These are phyloP conservation scores for Pristionchus pacificus DNA, from an alignment of 1,140 invertebrate genomes.

Conservation along the genomic window DNA sequence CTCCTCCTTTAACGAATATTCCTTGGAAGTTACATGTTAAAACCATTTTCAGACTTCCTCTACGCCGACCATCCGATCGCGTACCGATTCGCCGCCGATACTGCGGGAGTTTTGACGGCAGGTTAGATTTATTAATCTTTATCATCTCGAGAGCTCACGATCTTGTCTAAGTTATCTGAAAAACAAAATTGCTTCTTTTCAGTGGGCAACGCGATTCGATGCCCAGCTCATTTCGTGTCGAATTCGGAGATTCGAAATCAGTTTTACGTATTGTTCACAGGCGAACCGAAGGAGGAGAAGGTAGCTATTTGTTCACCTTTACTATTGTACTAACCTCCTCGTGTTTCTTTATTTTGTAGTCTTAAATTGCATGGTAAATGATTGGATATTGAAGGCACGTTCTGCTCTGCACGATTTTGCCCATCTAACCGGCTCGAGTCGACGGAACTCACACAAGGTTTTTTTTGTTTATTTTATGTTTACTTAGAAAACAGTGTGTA, in stretches of 20 bases:
- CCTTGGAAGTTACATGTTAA: no score
- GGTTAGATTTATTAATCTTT: background rate
- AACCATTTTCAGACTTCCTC: slow-evolving; percentile 43
- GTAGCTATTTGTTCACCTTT: background rate
- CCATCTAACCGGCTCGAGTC: no score
- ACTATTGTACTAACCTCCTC: background rate
- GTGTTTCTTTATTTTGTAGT: background rate
- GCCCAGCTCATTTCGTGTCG: slow-evolving; percentile 47
- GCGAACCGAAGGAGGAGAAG: slow-evolving; percentile 1
- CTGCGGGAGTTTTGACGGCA: slow-evolving; percentile 46
- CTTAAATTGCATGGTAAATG: no score
- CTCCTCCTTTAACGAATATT: background rate
- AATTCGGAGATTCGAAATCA: slow-evolving; percentile 50
- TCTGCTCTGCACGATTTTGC: no score
- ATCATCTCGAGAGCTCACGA: background rate
- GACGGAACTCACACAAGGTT: no score
- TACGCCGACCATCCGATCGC: slow-evolving; percentile 40
- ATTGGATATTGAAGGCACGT: no score
- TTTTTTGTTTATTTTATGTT: no score
- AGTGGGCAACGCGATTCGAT: slow-evolving; percentile 52
- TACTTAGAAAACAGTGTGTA: no score
- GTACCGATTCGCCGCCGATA: slow-evolving; percentile 44
- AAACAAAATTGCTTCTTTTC: background rate
- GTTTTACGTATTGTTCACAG: slow-evolving; percentile 33
- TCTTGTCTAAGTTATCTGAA: background rate